Evolutionary conservation across 1,140 invertebrate genomes (phyloP).

Genomic region (Orius insidiosus): DNA sequence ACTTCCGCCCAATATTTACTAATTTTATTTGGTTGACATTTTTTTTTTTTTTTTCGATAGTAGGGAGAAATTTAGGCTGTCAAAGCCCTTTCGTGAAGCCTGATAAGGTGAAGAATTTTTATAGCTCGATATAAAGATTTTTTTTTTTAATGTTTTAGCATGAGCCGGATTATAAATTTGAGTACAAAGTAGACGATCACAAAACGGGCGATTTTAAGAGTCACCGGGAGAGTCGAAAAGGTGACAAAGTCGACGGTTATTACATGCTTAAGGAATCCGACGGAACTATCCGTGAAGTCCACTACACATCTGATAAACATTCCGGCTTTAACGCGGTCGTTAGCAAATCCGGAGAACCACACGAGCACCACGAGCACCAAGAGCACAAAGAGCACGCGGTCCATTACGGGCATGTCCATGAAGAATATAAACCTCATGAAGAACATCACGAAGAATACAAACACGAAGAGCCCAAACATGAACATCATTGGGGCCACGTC

Average conservation of each 20-base stretch:
- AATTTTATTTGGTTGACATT: too few relatives aligned
- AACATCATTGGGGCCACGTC: too few relatives aligned
- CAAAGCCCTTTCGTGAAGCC: too few relatives aligned
- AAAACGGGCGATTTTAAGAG: slow-evolving; percentile 32
- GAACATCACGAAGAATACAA: not conserved
- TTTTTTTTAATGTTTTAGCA: not conserved
- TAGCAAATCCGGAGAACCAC: slow-evolving; percentile 3
- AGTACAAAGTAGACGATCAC: slow-evolving; percentile 34
- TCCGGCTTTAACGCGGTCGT: slow-evolving; percentile 30
- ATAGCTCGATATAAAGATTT: too few relatives aligned
- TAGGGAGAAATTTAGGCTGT: too few relatives aligned
- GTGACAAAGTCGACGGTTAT: slow-evolving; percentile 30
- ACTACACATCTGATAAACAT: slow-evolving; percentile 28
- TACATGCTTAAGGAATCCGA: slow-evolving; percentile 31
- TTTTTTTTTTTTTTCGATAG: too few relatives aligned
- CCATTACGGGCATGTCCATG: not conserved
- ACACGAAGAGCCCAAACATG: too few relatives aligned
- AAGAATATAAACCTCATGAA: not conserved
- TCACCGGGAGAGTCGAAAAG: slow-evolving; percentile 30
- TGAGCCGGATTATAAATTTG: slow-evolving; percentile 30
- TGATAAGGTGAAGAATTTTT: too few relatives aligned
- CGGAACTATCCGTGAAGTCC: slow-evolving; percentile 27
- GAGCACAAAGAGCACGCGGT: not conserved
- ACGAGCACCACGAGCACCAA: not conserved
- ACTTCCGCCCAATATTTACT: too few relatives aligned